Evolutionary conservation across 2,888 invertebrate species (phyloP), one percentile per base, ranked within the genome.

Genomic region (Catocala sponsa): DNA sequence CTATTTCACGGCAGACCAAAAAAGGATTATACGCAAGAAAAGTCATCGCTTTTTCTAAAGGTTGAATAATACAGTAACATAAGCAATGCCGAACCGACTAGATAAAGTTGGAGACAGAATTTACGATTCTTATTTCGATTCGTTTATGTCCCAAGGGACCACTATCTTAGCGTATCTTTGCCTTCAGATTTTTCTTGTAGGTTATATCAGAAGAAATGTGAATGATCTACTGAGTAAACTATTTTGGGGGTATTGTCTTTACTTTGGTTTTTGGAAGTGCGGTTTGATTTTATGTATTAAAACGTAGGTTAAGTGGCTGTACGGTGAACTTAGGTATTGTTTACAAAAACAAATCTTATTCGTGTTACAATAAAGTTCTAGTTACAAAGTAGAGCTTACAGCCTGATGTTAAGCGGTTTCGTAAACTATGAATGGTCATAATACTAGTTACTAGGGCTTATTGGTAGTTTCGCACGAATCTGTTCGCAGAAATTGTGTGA

Each of bases 101-200:
- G 66, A 74, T 76, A 76, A 76, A 76, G 60, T 51, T 59, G 55
- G 60, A 64, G 53, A 15, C 59, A 44, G 43, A 62, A 66, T 69
- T 69, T 72, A 76, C 70, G 74, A 76, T 61, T 66, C 65, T 53
- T 59, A 67, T 76, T 61, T 61, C 56, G 51, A 73, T 76, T 76
- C 48, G 59, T 60, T 53, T 59, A 56, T 46, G 59, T 59, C 74
- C 58, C 76, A 33, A 2, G 64, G 64, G 70, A 41, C 33, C 52
- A 56, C 47, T 70, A 70, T 68, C 63, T 70, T 57, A 43, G 7
- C 54, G 32, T 56, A 75, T 72, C 64, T 60, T 50, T 53, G 49
- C 33, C 38, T 43, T 42, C 46, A 48, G 43, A 67, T 67, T 74
- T 74, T 62, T 56, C 54, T 55, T 59, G 63, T 38, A 61, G 25